Base-by-base conservation (phyloP, 2,888 invertebrate genomes). In the Eupithecia vulgata region DNA sequence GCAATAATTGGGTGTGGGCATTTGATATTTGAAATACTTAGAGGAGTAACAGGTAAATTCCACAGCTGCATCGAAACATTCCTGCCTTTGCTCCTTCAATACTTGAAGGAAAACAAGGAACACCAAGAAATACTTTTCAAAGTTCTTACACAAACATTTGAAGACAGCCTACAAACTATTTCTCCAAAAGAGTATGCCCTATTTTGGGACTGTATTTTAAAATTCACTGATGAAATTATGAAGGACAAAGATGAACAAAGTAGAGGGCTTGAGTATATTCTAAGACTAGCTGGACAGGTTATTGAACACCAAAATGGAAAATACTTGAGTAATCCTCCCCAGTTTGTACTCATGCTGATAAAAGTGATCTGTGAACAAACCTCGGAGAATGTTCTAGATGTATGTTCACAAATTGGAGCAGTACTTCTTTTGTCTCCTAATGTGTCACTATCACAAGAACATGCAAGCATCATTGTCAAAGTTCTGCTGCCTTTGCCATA, bases 11-110 rank as follows among this genome's bases (percentile, higher is more conserved):
- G 99, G 7, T 97, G 98, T 88, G 98, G 98, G 0, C 96, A 97
- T 81, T 94, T 99, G 34, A 94, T 99, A 72, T 99, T 98, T 92
- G 98, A 99, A 94, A 97, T 98, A 72, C 89, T 98, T 62, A 96
- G 96, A 84, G 99, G 99, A 42, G 96, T 98, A 0, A 95, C 96
- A 74, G 96, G 97, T 0, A 97, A 97, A 83, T 97, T 99, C 85
- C 98, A 99, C 87, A 98, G 97, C 78, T 97, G 97, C 82, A 96
- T 97, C 1, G 96, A 96, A 69, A 95, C 95, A 71, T 96, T 98
- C 81, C 87, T 98, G 5, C 95, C 95, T 48, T 87, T 97, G 65
- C 92, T 97, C 17, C 92, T 98, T 5, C 94, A 96, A 75, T 95
- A 95, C 52, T 86, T 97, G 2, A 90, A 92, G 78, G 95, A 95